A percentile compares a stretch with the other conserved stretches of the same genome.
Conservation (phyloP, 92 coral and sea anemone genomes). For the Parazoanthus darwini region DNA sequence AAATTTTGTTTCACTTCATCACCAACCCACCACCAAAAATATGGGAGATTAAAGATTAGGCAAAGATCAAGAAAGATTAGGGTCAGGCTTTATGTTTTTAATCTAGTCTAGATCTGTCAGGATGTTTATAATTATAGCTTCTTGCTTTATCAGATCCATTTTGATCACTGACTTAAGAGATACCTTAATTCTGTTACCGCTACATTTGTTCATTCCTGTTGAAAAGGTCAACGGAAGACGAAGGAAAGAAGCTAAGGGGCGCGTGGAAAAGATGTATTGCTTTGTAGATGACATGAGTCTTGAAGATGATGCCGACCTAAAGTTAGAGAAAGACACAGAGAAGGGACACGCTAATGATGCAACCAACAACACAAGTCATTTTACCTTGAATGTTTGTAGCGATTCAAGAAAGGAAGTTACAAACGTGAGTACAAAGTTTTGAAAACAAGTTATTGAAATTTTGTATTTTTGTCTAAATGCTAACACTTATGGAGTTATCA, state of each 20-base stretch:
- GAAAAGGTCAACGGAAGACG: neutral
- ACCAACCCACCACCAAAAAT: no score
- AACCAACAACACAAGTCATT: neutral
- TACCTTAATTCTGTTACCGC: neutral
- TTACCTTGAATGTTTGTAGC: neutral
- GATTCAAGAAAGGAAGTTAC: neutral
- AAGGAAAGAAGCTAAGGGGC: neutral
- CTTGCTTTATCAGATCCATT: no score
- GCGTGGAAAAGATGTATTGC: neutral
- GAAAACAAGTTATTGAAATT: no score
- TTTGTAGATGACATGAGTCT: neutral
- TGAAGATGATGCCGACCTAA: conserved; percentile 4
- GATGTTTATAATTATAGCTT: no score
- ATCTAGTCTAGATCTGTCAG: no score
- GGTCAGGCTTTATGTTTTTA: no score
- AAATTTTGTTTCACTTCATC: no score
- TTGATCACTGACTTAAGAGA: neutral
- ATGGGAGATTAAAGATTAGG: no score
- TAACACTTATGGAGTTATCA: no score
- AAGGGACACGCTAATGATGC: neutral
- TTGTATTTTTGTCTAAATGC: no score
- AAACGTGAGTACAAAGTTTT: no score
- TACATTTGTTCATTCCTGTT: neutral
- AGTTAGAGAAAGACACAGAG: neutral
- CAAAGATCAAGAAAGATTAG: no score